These are phyloP conservation scores for Uropetala carovei DNA, from an alignment of 2,888 invertebrate genomes.

Conservation along the genomic window DNA sequence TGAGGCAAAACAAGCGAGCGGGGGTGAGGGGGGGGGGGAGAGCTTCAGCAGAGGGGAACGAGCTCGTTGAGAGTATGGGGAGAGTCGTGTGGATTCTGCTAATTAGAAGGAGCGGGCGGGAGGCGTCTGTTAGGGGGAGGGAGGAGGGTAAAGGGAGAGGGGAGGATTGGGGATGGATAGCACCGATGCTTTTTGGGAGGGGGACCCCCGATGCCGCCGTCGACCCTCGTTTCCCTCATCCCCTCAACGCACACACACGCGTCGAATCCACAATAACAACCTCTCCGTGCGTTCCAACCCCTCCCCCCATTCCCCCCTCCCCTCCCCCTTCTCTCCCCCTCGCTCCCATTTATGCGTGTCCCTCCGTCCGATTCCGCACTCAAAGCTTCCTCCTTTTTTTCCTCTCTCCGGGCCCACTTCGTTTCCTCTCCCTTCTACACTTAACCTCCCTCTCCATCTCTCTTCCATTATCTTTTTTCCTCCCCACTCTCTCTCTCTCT, in stretches of 20 bases:
- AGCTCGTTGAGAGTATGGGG: neutral
- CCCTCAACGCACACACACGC: neutral
- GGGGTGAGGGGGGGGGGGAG: neutral
- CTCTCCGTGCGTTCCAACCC: neutral
- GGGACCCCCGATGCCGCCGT: neutral
- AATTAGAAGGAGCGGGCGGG: neutral
- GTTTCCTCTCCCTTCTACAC: neutral
- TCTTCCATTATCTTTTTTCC: too few relatives aligned
- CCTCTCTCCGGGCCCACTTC: neutral
- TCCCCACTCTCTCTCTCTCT: too few relatives aligned
- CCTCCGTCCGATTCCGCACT: too few relatives aligned
- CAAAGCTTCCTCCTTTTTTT: neutral
- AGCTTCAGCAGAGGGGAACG: neutral
- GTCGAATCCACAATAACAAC: conserved; percentile 27
- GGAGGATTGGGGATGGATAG: too few relatives aligned
- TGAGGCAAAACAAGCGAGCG: neutral
- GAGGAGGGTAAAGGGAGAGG: too few relatives aligned
- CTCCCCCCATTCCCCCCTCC: neutral
- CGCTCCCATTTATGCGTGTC: neutral
- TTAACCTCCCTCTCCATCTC: too few relatives aligned
- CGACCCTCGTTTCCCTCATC: neutral
- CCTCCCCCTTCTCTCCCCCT: neutral
- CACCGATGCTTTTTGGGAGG: neutral
- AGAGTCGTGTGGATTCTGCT: conserved; percentile 27
- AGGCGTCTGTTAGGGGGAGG: too few relatives aligned